These are phyloP conservation scores for Petrosia ficiformis DNA, from an alignment of 37 sponge, comb jelly and placozoan genomes.

Conservation along the genomic window DNA sequence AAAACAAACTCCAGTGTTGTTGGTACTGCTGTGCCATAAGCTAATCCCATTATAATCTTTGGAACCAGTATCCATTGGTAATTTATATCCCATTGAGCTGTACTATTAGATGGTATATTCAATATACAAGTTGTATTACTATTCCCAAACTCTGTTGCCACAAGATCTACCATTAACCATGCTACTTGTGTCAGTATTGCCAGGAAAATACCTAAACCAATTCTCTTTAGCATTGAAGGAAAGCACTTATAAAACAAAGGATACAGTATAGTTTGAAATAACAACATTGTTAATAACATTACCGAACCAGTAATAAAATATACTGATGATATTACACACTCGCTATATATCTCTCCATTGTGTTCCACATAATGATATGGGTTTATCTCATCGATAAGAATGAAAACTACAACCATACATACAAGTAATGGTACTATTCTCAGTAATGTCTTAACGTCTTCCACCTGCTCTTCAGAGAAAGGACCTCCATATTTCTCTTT, in stretches of 20 bases:
- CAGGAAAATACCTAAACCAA: conserved; percentile 2
- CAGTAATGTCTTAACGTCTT: conserved; percentile 1
- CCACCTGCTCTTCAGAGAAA: conserved; percentile 9
- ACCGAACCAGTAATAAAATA: neutral
- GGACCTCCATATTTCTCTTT: conserved; percentile 1
- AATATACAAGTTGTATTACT: neutral
- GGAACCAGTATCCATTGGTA: neutral
- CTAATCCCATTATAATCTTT: neutral
- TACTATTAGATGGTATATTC: neutral
- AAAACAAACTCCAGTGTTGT: neutral
- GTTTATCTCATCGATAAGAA: neutral
- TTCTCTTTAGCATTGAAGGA: neutral
- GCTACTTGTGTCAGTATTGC: neutral
- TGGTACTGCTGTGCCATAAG: neutral
- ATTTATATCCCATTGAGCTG: neutral
- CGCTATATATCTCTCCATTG: neutral
- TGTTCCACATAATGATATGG: neutral
- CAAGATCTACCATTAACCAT: neutral
- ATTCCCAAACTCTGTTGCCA: neutral
- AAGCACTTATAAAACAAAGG: neutral
- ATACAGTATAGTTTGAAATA: neutral
- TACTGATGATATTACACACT: neutral
- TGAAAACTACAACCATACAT: neutral
- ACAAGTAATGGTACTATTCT: neutral
- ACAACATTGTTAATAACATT: neutral